phyloP scores from a whole-genome alignment of 2,113 vertebrate genomes.

The Phrynocephalus versicolor region DNA sequence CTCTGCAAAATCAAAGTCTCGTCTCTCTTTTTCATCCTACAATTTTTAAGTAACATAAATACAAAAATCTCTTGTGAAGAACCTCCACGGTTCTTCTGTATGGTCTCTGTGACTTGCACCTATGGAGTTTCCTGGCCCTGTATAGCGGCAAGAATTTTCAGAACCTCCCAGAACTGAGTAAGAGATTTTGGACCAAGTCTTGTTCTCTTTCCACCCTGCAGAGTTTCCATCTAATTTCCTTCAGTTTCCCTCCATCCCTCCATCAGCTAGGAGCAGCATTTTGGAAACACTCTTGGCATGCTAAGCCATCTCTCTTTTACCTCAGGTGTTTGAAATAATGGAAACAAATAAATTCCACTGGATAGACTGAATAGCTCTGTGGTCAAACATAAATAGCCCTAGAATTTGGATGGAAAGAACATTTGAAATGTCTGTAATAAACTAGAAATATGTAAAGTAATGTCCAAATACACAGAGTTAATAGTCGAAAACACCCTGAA shows the following conservation, averaged over 20 bases:
- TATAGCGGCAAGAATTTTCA: no score
- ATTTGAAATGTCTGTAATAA: no score
- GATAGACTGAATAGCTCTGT: not conserved
- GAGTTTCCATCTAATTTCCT: no score
- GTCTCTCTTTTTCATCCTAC: not conserved
- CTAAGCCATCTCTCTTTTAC: not conserved
- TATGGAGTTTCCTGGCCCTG: no score
- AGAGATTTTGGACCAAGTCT: no score
- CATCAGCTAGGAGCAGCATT: no score
- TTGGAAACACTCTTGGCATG: no score
- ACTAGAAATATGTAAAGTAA: not conserved
- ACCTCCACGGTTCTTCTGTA: not conserved
- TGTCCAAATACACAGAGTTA: not conserved
- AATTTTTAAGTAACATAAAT: not conserved
- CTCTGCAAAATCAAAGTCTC: not conserved
- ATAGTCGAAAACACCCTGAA: not conserved
- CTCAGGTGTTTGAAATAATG: not conserved
- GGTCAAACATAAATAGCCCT: not conserved
- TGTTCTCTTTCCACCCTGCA: no score
- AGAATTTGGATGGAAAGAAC: no score
- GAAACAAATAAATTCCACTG: not conserved
- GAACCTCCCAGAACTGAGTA: no score
- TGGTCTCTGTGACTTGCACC: no score
- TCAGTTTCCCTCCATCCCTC: no score
- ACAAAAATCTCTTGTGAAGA: not conserved